Evolutionary conservation across 64 coral and sea anemone genomes (phyloP), one percentile per base, ranked within the genome.

Genomic region (Exaiptasia diaphana): DNA sequence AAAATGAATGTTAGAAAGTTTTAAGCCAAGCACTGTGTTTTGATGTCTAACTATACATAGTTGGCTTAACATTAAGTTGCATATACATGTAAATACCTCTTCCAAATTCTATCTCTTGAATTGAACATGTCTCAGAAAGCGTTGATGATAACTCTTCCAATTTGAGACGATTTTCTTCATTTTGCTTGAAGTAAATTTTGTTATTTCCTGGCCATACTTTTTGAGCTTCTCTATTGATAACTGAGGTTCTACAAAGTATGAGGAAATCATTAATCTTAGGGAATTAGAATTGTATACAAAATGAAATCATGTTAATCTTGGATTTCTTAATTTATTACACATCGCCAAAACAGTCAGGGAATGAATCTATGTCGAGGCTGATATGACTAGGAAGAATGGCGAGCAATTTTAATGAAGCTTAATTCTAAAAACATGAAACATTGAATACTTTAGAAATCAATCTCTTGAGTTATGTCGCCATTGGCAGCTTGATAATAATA

Each of bases 191-290:
- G 58, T 81, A 45, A 30, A 67, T 41, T 17, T 41, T 81, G 11
- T 42, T 49, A 33, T 81, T 81, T 0, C 77, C 44, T 64, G 77
- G 60, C 77, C 77, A 81, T 0, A 81, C 77, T 28, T 81, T 67
- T 45, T 35, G 57, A 18, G 77, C 77, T 41, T 81, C 77, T 12
- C 77, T 27, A 64, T 61, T 56, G 60, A 79, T 79, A 39, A 79
- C 11, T 62, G 53, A 79, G 20, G 54, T 63, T 56, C 76, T 79
- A 79, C 31, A 62, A 15, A 46, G 15, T 46, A 46, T 6, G 43
- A 46, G 43, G 43, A 46, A 46, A 46, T 7, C 43, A 46, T 46
- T 46, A 6, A 46, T 46, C 43, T 46, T 46, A 15, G 15, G 15
- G 43, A 46, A 46, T 46, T 46, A 46, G 43, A 46, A 46, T 46